Conservation (phyloP, 2,888 invertebrate genomes). For the Tanypteryx hageni region DNA sequence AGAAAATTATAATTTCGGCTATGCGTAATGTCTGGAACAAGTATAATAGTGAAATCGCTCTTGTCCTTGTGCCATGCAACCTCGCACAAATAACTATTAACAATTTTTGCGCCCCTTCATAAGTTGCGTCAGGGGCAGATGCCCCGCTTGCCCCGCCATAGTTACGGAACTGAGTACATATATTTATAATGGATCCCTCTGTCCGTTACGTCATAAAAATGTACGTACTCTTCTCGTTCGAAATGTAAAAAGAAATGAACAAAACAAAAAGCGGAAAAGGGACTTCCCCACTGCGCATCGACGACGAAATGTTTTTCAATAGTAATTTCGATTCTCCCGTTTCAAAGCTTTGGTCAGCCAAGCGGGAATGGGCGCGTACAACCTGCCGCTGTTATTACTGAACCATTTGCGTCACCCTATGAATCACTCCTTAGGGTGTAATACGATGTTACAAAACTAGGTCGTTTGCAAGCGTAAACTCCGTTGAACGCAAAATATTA, state of each 20-base stretch:
- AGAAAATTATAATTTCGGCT: too few relatives aligned
- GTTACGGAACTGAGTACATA: too few relatives aligned
- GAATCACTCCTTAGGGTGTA: slow-evolving; percentile 41
- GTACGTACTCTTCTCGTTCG: not conserved
- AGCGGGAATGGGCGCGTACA: not conserved
- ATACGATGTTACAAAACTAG: slow-evolving; percentile 17
- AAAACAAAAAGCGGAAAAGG: not conserved
- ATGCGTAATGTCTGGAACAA: too few relatives aligned
- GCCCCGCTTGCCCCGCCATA: too few relatives aligned
- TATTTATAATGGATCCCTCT: too few relatives aligned
- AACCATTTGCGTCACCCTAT: slow-evolving; percentile 26
- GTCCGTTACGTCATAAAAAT: too few relatives aligned
- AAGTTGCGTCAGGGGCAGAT: too few relatives aligned
- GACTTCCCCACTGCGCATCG: not conserved
- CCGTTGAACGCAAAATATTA: not conserved
- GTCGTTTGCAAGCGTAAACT: not conserved
- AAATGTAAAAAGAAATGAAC: not conserved
- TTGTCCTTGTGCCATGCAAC: too few relatives aligned
- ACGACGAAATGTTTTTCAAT: not conserved
- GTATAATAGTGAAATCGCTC: too few relatives aligned
- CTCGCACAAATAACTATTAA: too few relatives aligned
- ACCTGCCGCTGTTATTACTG: not conserved
- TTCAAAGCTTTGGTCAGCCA: too few relatives aligned
- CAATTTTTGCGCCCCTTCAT: too few relatives aligned
- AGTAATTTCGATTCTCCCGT: not conserved